Evolutionary conservation across 1,140 invertebrate species (phyloP), one percentile per base, ranked within the genome.

Genomic region (Listronotus bonariensis): DNA sequence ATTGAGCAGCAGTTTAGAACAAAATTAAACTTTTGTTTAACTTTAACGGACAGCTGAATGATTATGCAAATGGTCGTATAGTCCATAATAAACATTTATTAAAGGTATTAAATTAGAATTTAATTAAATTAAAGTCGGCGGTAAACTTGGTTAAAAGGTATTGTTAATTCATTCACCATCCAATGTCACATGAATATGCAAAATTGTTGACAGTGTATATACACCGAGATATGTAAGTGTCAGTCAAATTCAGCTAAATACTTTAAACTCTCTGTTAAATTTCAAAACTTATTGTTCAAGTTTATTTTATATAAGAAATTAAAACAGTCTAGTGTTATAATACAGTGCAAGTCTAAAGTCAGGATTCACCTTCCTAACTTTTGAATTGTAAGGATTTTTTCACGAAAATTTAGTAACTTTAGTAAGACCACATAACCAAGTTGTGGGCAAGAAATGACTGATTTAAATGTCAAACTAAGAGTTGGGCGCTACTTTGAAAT

Each of bases 131-230:
- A 45, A 45, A 14, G 42, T 45, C 42, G 3, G 0, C 4, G 17
- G 42, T 45, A 45, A 45, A 45, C 42, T n/a, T 8, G 42, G 42
- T 14, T 45, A 17, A 45, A 45, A 45, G 42, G 42, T 45, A 45
- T 45, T 45, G 42, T 45, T 45, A 45, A 45, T 45, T n/a, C 42
- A 45, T 45, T n/a, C 42, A 45, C n/a, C 42, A 45, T 5, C 42
- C 42, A 15, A 15, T 45, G 11, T 45, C 42, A 45, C 42, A 45
- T 45, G 42, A 45, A 45, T 45, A 45, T 45, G 42, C 42, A 45
- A 45, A 45, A 45, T 17, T 8, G 11, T 15, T 45, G 42, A 14
- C 42, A 45, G 42, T 45, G 42, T 17, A 17, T 45, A 17, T 45
- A 45, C 7, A 45, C 17, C 8, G 15, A 3, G 14, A 9, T 15